These are phyloP conservation scores for Panurus biarmicus DNA, from an alignment of 2,113 vertebrate species.

Conservation along the genomic window DNA sequence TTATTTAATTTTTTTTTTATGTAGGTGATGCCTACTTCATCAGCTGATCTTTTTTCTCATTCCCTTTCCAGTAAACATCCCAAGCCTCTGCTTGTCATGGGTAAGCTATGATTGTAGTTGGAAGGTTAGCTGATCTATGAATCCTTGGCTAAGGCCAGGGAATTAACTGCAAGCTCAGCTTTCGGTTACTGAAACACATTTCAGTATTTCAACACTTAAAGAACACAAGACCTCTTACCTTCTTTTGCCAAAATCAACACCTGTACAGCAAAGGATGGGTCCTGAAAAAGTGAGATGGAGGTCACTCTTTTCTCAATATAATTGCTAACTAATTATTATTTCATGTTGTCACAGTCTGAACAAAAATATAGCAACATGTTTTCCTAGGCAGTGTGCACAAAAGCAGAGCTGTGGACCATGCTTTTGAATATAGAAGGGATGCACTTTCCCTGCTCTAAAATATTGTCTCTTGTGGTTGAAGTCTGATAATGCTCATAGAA, in stretches of 20 bases:
- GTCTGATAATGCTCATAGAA: not conserved
- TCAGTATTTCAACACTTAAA: not conserved
- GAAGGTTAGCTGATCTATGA: not conserved
- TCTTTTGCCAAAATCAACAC: not conserved
- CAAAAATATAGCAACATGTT: not conserved
- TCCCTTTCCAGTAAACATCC: not conserved
- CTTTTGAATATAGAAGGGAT: not conserved
- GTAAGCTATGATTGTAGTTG: not conserved
- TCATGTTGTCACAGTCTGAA: not conserved
- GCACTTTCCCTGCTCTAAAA: not conserved
- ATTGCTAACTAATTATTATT: not conserved
- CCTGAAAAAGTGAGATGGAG: not conserved
- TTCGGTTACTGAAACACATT: not conserved
- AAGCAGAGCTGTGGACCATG: fast-evolving
- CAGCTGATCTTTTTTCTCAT: not conserved
- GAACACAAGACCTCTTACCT: not conserved
- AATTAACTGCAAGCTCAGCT: not conserved
- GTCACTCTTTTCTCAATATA: not conserved
- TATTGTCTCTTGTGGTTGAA: not conserved
- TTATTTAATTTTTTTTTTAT: not conserved
- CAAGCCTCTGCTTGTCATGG: not conserved
- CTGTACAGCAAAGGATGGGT: not conserved
- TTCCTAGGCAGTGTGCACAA: not conserved
- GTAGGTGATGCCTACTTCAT: not conserved
- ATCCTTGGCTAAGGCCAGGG: not conserved